Evolutionary conservation across 23 tunicate genomes (phyloP), one percentile per base, ranked within the genome.

Genomic region (Diplosoma virens): DNA sequence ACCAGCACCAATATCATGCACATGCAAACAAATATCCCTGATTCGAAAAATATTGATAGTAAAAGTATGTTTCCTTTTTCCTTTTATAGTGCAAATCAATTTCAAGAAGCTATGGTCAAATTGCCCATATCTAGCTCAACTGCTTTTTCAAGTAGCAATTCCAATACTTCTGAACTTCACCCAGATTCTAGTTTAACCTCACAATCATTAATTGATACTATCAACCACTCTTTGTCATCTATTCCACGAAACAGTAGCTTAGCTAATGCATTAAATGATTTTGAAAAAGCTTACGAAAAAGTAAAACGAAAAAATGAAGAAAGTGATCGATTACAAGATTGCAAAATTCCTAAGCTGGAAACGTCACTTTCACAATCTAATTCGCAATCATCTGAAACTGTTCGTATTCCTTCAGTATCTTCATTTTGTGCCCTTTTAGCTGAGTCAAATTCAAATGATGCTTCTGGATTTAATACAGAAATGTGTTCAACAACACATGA

Each of bases 211-310:
- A 61, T 61, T 26, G 69, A 61, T 5, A 61, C 69, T 27, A 61
- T 61, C 30, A 28, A 61, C 30, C 52, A 72, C 22, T 29, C 61
- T 48, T 25, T 72, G 3, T 72, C 61, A 3, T 65, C 83, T 1
- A 64, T 78, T 7, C 86, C 86, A 0, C 30, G 86, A 56, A 81
- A 81, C 59, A 81, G 86, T 22, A 81, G 86, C 47, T 45, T 81
- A 17, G 86, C 86, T 9, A 81, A 81, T 71, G 86, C 86, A 0
- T 37, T 81, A 16, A 71, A 81, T 29, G 86, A 71, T 41, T 81
- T 81, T 71, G 86, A 81, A 20, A 71, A 81, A 58, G 71, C 86
- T 16, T 58, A 35, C 1, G 77, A 81, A 32, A 60, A 71, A 59
- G 86, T 81, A 5, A 81, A 71, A 47, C 47, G 71, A 23, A 81